Base-by-base conservation (phyloP, 2,113 vertebrate genomes). In the Hyaena hyaena region DNA sequence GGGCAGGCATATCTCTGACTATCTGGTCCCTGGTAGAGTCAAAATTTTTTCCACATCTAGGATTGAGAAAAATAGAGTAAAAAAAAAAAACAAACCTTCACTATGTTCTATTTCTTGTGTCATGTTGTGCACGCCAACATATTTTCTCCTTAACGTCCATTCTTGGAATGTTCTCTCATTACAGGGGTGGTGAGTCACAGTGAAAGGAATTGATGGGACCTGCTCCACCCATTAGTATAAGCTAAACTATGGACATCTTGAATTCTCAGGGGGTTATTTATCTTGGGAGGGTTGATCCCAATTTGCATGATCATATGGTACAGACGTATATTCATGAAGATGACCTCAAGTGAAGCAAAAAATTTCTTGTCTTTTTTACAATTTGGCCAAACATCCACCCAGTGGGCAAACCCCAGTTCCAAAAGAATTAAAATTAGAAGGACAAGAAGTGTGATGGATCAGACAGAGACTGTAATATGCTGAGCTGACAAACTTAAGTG, bases 141-240 rank as follows among this genome's bases (percentile, higher is more conserved):
- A 88, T 63, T 97, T 97, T 97, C 71, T 97, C 68, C 93, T 93
- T 96, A 77, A 88, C 43, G 12, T 92, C 55, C 92, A 88, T 74
- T 95, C 88, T 97, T 95, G 87, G 85, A 92, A 92, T 39, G 81
- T 24, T 92, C 55, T 81, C 58, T 93, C 84, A 69, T 79, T 83
- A 86, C 43, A 85, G 39, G 66, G 84, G 80, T 48, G n/a, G 88
- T 98, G 96, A 98, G 87, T 98, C 96, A 97, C 85, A 23, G 79
- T 23, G 63, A 48, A 66, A 65, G 63, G 92, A 90, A 91, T n/a
- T 95, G 91, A 45, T 92, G 77, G 9, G 31, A 90, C 96, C 81
- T 91, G 88, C 21, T 82, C 96, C 88, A 96, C 94, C 96, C 88
- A 94, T 53, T 31, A 87, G 83, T 33, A 43, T 33, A 81, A 96